Evolutionary conservation across 2,888 invertebrate genomes (phyloP).

Genomic region (Cephus runcator): DNA sequence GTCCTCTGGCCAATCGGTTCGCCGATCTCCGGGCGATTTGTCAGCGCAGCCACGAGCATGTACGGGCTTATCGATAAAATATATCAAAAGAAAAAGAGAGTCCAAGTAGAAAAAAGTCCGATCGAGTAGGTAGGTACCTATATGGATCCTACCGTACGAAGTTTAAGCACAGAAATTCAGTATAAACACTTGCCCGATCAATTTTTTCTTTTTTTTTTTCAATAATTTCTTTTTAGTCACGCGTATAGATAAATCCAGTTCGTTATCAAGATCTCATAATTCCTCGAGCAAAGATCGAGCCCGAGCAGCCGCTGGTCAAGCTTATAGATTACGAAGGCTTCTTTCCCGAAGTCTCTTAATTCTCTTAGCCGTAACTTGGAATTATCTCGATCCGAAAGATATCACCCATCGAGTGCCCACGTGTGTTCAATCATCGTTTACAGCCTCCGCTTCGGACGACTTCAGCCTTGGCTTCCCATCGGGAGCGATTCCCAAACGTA

Average conservation of each 20-base stretch:
- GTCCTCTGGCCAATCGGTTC: constrained; percentile 36
- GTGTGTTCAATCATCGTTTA: not conserved
- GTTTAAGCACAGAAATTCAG: not conserved
- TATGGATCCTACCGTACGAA: not conserved
- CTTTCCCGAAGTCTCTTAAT: not conserved
- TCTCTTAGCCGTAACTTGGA: not conserved
- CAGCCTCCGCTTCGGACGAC: not conserved
- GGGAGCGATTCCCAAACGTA: not conserved
- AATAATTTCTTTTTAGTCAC: not conserved
- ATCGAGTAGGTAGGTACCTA: not conserved
- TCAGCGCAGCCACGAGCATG: constrained; percentile 56
- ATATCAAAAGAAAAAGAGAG: constrained; percentile 47
- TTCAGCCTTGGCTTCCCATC: not conserved
- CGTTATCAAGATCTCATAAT: not conserved
- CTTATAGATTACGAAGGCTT: not conserved
- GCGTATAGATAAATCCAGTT: not conserved
- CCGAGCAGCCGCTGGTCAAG: not conserved
- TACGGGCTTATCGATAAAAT: constrained; percentile 61
- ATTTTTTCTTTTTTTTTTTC: not conserved
- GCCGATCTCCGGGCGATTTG: constrained; percentile 60
- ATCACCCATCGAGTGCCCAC: not conserved
- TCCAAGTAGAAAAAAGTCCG: not conserved
- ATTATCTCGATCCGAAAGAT: not conserved
- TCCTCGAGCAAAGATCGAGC: not conserved
- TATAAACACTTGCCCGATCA: not conserved